Evolutionary conservation across 2,888 invertebrate genomes (phyloP), one percentile per base, ranked within the genome.

Genomic region (Morpho helenor): DNA sequence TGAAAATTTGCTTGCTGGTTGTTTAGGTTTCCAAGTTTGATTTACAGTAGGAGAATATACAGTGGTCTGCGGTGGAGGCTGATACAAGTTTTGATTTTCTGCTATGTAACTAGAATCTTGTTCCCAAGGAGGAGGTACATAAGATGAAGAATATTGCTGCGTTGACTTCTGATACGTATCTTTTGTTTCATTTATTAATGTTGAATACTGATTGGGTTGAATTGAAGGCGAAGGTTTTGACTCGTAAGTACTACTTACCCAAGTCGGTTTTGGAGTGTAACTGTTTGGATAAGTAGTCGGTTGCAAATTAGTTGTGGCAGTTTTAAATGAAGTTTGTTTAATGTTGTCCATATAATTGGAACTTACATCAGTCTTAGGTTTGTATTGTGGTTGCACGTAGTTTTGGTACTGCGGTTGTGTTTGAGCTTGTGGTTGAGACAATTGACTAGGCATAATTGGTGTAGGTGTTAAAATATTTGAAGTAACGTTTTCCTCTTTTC

Each of bases 81-180:
- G 80, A 52, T 81, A 85, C 62, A 75, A 82, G 54, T 73, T 80
- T 63, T 82, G 80, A 43, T 73, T 77, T 47, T 80, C 78, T n/a
- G 76, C 69, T 43, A 78, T 76, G 59, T 87, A 89, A 48, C 72
- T 76, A 10, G 81, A 70, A 62, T 87, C 88, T 63, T 89, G 89
- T 68, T 90, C 90, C 90, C 90, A 90, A 8, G 90, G 90, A 45
- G 90, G 90, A 57, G 90, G 90, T 7, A 90, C 87, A 61, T 90
- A 90, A 39, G 84, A 81, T 8, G 87, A 79, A 23, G 85, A 79
- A 64, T 80, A 80, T 57, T 84, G 79, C 55, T 84, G 84, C 54
- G 79, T 69, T n/a, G 79, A 70, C 54, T 77, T 77, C 63, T 85
- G 78, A 61, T 84, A 87, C 46, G 65, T 79, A 61, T 87, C 80